A percentile compares a stretch with the other conserved stretches of the same genome.
These are phyloP conservation scores for Euwallacea fornicatus DNA, from an alignment of 1,140 invertebrate genomes.

Conservation along the genomic window DNA sequence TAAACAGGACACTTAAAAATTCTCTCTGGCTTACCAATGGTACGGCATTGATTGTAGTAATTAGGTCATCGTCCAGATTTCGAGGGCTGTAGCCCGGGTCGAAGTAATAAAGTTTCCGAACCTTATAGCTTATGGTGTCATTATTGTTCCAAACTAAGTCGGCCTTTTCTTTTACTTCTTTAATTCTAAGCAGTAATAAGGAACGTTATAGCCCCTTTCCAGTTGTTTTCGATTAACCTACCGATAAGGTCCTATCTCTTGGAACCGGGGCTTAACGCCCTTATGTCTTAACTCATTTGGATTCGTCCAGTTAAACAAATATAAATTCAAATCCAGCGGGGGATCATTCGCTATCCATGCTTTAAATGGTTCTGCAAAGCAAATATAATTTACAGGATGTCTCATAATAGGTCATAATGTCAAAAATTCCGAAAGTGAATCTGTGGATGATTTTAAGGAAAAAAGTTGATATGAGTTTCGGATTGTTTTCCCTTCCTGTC, in stretches of 20 bases:
- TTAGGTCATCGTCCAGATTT: conserved; percentile 72
- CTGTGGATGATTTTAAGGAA: background rate
- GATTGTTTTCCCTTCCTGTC: background rate
- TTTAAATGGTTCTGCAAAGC: conserved; percentile 40
- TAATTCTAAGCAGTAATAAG: conserved; percentile 44
- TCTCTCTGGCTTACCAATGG: conserved; percentile 67
- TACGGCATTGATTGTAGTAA: conserved; percentile 81
- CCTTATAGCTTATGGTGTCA: conserved; percentile 77
- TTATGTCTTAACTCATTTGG: conserved; percentile 58
- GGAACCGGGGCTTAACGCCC: conserved; percentile 58
- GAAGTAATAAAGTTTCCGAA: conserved; percentile 76
- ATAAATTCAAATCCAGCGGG: conserved; percentile 62
- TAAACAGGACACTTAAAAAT: background rate
- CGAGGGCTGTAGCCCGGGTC: conserved; percentile 72
- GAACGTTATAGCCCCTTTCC: conserved; percentile 45
- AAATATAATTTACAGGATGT: background rate
- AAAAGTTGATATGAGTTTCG: background rate
- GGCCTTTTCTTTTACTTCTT: conserved; percentile 69
- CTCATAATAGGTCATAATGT: background rate
- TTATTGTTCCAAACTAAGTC: conserved; percentile 71
- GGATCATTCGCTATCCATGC: conserved; percentile 49
- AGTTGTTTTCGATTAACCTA: background rate
- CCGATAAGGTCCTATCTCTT: conserved; percentile 71
- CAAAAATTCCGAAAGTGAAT: background rate
- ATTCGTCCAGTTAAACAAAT: conserved; percentile 85